Base-by-base conservation (phyloP, 2,797 vertebrate genomes). In the Fistularia commersonii region DNA sequence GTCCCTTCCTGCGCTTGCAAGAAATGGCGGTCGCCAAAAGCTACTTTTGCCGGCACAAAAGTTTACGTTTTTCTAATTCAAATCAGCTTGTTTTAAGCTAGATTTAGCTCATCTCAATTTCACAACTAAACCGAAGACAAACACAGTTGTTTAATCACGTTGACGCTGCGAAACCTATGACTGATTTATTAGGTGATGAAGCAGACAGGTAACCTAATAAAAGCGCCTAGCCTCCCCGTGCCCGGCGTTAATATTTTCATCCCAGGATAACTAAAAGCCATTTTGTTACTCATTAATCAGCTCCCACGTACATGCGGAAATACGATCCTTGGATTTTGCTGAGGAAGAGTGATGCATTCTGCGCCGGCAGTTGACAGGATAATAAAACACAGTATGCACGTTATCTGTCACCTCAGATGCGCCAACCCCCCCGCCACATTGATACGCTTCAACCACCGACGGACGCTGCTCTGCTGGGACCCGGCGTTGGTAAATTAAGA, bases 271-370 rank as follows among this genome's bases (percentile, higher is more conserved):
- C 76, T 83, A 79, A 87, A 83, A 86, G 80, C 74, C 73, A 80
- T 87, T 87, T 84, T 77, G 80, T 83, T 83, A 81, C 71, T 83
- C 83, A 87, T 87, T 88, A 81, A 85, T 88, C 80, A 87, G 82
- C 67, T 63, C 77, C 65, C 57, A 64, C 61, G 69, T 54, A 73
- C 73, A 74, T 75, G 54, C 37, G 43, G 81, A 85, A 83, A 87
- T 86, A 82, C 69, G 81, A 86, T 78, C 73, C 63, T 34, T 8
- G 6, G 54, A 74, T 82, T 83, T 42, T 77, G n/a, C 59, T 58
- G 64, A 61, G 69, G 59, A 66, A 81, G 77, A 79, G 59, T 39
- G 46, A 75, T 61, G 74, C 52, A 66, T 77, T 78, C 77, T 73
- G 79, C 76, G 76, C 72, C 64, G 14, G 63, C 83, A 84, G 82